phyloP scores from a whole-genome alignment of 2,797 vertebrate genomes.

The Chrosomus eos region DNA sequence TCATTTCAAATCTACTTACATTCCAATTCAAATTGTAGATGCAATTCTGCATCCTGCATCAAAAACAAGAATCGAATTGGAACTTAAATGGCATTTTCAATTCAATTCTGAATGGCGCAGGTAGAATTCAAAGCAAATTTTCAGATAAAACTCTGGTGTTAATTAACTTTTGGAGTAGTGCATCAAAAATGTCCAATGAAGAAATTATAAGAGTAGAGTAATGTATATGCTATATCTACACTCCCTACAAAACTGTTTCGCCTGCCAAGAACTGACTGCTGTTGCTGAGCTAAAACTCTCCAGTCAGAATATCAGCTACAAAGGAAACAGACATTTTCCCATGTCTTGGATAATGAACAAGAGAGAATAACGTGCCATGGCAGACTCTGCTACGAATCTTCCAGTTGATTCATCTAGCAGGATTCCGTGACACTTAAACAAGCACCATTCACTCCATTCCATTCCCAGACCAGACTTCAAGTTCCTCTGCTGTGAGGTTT shows the following conservation, averaged over 20 bases:
- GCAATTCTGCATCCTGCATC: background rate
- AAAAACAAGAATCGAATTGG: background rate
- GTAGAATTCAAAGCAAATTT: background rate
- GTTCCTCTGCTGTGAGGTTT: slow-evolving; percentile 37
- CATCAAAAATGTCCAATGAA: slow-evolving; percentile 9
- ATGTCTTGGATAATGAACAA: slow-evolving; percentile 52
- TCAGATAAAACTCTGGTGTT: slow-evolving; percentile 16
- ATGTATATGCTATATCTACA: slow-evolving; percentile 14
- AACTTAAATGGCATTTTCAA: background rate
- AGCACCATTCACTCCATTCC: slow-evolving; percentile 35
- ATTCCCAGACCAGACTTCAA: slow-evolving; percentile 44
- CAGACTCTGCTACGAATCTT: background rate
- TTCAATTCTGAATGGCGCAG: background rate
- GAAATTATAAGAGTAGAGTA: background rate
- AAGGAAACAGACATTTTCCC: slow-evolving; percentile 47
- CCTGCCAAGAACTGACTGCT: slow-evolving; percentile 30
- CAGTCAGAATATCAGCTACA: slow-evolving; percentile 47
- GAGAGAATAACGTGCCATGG: slow-evolving; percentile 47
- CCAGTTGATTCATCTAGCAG: slow-evolving; percentile 40
- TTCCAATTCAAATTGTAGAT: background rate
- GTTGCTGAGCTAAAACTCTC: slow-evolving; percentile 54
- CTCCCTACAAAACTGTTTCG: slow-evolving; percentile 5
- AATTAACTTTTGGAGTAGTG: slow-evolving; percentile 1
- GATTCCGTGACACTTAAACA: slow-evolving; percentile 34
- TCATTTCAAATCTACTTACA: background rate